These are phyloP conservation scores for Neoascia interrupta DNA, from an alignment of 2,888 invertebrate genomes.

Conservation along the genomic window DNA sequence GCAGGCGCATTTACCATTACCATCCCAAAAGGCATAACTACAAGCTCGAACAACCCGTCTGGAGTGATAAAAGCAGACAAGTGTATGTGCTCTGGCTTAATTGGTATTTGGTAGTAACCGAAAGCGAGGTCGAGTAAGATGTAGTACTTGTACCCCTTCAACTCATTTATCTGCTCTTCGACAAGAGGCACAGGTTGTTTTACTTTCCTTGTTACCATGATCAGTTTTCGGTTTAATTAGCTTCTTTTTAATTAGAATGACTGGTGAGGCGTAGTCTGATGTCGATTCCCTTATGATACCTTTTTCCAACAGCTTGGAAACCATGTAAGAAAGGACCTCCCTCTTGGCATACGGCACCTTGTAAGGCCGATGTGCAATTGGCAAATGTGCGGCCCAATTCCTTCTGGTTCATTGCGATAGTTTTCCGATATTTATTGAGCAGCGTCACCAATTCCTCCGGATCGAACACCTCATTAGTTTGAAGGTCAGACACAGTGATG, in stretches of 20 bases:
- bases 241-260: conserved; percentile 23
- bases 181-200: conserved; percentile 5
- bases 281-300: conserved; percentile 21
- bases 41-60: too few relatives aligned
- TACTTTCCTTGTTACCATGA: neutral
- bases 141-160: conserved; percentile 8
- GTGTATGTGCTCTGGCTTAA: conserved; percentile 9
- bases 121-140: conserved; percentile 10
- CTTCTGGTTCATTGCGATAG: conserved; percentile 7
- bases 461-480: neutral
- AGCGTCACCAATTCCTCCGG: neutral
- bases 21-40: too few relatives aligned
- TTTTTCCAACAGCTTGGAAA: conserved; percentile 9
- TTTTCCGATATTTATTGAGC: conserved; percentile 5
- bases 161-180: conserved; percentile 15
- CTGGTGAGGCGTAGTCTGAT: conserved; percentile 15
- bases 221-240: conserved; percentile 1
- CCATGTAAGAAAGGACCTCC: conserved; percentile 5
- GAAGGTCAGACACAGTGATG: conserved; percentile 1
- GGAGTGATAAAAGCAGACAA: too few relatives aligned
- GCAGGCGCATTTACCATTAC: neutral
- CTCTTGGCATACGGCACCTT: conserved; percentile 23
- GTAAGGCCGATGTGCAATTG: too few relatives aligned
- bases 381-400: conserved; percentile 12
- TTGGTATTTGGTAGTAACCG: conserved; percentile 19